Base-by-base conservation (phyloP, 2,888 invertebrate genomes). In the Caenorhabditis sp. region DNA sequence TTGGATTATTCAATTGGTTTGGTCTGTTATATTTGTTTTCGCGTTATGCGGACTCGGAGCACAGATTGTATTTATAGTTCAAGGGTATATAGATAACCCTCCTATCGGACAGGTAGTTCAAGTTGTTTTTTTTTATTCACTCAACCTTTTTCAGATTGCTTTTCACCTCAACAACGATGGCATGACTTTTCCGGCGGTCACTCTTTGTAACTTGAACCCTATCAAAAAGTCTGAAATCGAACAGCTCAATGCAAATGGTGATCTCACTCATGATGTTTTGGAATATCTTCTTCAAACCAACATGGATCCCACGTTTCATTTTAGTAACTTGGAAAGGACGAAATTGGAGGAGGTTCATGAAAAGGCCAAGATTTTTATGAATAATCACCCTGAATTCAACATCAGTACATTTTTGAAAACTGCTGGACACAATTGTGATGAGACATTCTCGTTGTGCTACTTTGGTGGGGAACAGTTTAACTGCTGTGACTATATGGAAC, bases 141-240 rank as follows among this genome's bases (percentile, higher is more conserved):
- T n/a, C 1, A 21, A 8, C 21, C 1, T 31, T 31, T 31, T 31
- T 4, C 43, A 84, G 80, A 77, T 84, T 17, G 78, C 82, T 3
- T 82, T 84, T 49, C 49, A 80, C 23, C 67, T 81, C 43, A 70
- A 81, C 21, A 83, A 84, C 20, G 63, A 73, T 17, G 83, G 83
- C 1, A 71, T 84, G 56, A 62, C 68, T 14, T 83, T 85, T 59
- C 84, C 84, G n/a, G 61, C 76, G 1, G 76, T 84, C 25, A 84
- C 84, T 10, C 66, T 84, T 27, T 84, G 84, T 71, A 84, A 77
- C 59, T 76, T 80, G 70, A 85, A 85, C 59, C 78, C 81, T 1
- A 70, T 84, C 21, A 72, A 76, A 52, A 69, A 65, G 54, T 67
- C 71, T 21, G 80, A 81, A 56, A 65, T 84, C 4, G 63, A 72